These are phyloP conservation scores for Sakesphorus luctuosus DNA, from an alignment of 2,113 vertebrate species.

Conservation along the genomic window DNA sequence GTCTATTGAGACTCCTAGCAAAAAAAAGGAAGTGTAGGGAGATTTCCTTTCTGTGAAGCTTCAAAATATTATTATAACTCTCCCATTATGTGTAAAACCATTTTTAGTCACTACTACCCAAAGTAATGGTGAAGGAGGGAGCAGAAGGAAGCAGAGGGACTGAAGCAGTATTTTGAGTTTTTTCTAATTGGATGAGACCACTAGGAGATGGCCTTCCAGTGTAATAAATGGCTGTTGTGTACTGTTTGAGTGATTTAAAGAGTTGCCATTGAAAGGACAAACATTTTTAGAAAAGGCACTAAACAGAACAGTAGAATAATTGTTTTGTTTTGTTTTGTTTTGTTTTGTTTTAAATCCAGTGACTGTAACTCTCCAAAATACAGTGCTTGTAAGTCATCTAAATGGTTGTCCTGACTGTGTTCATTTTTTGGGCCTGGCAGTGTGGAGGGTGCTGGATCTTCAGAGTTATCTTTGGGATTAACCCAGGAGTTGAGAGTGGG, in stretches of 20 bases:
- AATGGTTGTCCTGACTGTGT: background rate
- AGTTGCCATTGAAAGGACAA: background rate
- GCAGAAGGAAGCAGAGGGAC: background rate
- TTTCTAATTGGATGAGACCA: background rate
- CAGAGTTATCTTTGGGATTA: background rate
- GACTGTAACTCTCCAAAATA: background rate
- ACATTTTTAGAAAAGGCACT: background rate
- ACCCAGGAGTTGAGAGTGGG: background rate
- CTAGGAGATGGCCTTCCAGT: background rate
- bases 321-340: background rate
- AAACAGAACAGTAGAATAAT: background rate
- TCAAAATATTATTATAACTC: background rate
- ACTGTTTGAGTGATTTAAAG: background rate
- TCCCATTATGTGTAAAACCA: background rate
- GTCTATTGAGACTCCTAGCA: background rate
- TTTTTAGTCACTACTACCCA: background rate
- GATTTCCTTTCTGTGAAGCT: background rate
- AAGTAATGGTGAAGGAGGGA: background rate
- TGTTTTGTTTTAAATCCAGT: background rate
- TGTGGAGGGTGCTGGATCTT: background rate
- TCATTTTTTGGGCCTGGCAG: background rate
- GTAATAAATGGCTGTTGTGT: background rate
- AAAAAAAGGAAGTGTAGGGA: background rate
- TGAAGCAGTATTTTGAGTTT: background rate
- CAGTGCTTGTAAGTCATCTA: background rate